Conservation (phyloP, 1,140 invertebrate genomes). For the Aphis craccivora region DNA sequence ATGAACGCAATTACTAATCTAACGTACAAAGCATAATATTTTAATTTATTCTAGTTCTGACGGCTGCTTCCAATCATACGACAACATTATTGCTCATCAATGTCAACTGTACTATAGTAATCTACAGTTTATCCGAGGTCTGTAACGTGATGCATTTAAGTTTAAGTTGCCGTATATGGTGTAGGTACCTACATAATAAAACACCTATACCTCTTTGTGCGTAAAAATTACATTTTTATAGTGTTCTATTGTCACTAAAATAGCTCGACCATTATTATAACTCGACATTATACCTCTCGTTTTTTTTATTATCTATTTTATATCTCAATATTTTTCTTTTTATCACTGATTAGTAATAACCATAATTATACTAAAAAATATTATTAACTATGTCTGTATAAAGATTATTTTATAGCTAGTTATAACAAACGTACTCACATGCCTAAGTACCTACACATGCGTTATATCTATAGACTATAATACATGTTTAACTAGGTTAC, state of each 20-base stretch:
- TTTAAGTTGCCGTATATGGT: not conserved
- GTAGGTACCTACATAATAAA: not conserved
- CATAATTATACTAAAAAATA: no score
- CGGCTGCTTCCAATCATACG: not conserved
- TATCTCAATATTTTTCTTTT: not conserved
- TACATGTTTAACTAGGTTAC: not conserved
- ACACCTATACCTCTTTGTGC: not conserved
- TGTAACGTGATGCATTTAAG: not conserved
- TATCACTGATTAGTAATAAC: not conserved
- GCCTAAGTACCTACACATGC: not conserved
- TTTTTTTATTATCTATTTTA: not conserved
- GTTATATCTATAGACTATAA: not conserved
- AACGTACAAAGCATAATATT: not conserved
- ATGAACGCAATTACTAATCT: not conserved
- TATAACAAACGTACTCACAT: not conserved
- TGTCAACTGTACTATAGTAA: not conserved
- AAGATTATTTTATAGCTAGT: not conserved
- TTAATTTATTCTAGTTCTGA: not conserved
- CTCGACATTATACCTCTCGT: not conserved
- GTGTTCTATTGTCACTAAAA: not conserved
- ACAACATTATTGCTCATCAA: not conserved
- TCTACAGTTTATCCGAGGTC: not conserved
- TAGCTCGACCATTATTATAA: not conserved
- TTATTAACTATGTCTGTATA: not conserved
- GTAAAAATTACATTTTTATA: not conserved